phyloP scores from a whole-genome alignment of 2,888 invertebrate species.

The Lamellibrachia satsuma region DNA sequence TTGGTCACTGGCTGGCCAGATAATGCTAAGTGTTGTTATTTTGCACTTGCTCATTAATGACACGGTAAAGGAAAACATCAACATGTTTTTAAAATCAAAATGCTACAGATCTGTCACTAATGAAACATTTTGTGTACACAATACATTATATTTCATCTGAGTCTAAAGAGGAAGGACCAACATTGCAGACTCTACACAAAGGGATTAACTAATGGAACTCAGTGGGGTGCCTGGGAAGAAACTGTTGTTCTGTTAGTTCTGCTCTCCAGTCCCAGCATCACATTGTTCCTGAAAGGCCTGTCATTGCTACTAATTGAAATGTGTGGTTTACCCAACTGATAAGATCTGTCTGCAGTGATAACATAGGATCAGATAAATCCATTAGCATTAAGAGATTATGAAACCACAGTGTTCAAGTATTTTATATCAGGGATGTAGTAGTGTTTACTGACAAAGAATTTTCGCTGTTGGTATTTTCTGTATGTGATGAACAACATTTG shows the following conservation, averaged over 20 bases:
- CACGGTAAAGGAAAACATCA: no score
- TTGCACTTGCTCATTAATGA: no score
- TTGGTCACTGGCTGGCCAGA: no score
- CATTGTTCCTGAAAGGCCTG: neutral
- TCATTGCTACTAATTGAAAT: neutral
- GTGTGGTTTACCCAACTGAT: slow-evolving; percentile 7
- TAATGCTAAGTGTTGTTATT: no score
- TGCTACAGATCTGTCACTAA: no score
- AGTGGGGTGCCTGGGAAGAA: no score
- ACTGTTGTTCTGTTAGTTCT: neutral
- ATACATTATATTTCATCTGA: no score
- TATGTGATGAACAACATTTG: neutral
- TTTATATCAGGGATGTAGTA: neutral
- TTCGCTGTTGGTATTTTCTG: neutral
- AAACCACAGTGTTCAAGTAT: neutral
- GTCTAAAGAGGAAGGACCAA: no score
- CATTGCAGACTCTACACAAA: no score
- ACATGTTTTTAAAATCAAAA: no score
- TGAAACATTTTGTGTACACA: no score
- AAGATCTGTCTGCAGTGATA: neutral
- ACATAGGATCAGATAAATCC: neutral
- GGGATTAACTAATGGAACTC: no score
- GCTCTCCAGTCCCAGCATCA: neutral
- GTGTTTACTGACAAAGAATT: neutral
- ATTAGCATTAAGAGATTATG: neutral